Conservation (phyloP, 2,888 invertebrate species). For the Cheilosia grossa region DNA sequence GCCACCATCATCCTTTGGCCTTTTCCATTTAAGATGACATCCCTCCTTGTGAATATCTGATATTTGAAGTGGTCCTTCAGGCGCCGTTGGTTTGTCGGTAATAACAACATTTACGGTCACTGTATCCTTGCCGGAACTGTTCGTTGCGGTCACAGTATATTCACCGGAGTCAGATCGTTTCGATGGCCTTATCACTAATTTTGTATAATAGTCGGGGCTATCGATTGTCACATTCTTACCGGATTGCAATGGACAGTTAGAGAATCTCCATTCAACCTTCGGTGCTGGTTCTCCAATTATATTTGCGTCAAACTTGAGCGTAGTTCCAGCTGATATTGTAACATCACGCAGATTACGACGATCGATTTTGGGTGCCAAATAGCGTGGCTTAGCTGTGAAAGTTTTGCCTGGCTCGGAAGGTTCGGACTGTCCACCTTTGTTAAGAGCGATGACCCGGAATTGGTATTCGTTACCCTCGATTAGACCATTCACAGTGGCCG, state of each 20-base stretch:
- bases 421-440: constrained; percentile 97
- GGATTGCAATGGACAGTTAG: constrained; percentile 89
- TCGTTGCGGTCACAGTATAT: constrained; percentile 93
- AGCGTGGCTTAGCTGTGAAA: constrained; percentile 93
- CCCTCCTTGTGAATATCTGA: constrained; percentile 96
- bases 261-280: constrained; percentile 95
- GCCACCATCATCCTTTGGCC: constrained; percentile 97
- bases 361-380: constrained; percentile 97
- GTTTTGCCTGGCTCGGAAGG: constrained; percentile 94
- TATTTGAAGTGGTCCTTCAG: constrained; percentile 94
- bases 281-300: constrained; percentile 98
- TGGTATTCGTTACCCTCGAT: constrained; percentile 98
- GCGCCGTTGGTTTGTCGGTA: constrained; percentile 93
- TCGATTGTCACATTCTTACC: constrained; percentile 91
- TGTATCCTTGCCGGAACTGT: constrained; percentile 93
- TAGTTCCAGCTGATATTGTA: constrained; percentile 95
- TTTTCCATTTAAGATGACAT: constrained; percentile 97
- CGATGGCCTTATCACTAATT: constrained; percentile 92
- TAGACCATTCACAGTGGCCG: constrained; percentile 93
- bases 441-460: constrained; percentile 97
- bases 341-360: constrained; percentile 95
- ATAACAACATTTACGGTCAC: constrained; percentile 92
- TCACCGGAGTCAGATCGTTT: constrained; percentile 93
- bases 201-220: constrained; percentile 94
- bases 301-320: constrained; percentile 96